Conservation (phyloP, 2,113 vertebrate genomes). For the Propithecus coquereli region DNA sequence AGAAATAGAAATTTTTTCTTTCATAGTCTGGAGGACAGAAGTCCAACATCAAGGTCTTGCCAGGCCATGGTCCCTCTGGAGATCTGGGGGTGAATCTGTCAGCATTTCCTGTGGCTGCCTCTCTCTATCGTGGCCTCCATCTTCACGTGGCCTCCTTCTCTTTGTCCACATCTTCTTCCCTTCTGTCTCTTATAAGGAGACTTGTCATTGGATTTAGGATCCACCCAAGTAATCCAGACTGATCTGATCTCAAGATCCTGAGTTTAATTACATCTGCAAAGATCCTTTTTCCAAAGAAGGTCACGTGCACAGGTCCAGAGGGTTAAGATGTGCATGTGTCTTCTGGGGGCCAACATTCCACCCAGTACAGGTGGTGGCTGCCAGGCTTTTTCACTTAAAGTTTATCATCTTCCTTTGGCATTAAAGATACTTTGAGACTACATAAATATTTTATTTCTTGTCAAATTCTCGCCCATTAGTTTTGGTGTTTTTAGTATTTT, state of each 20-base stretch:
- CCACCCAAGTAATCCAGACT: not conserved
- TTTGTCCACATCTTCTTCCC: not conserved
- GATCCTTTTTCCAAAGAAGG: not conserved
- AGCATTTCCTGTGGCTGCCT: not conserved
- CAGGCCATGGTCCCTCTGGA: not conserved
- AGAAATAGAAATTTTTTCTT: not conserved
- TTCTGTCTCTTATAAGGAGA: not conserved
- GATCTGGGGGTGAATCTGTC: not conserved
- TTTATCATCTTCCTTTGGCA: not conserved
- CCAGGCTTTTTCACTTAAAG: not conserved
- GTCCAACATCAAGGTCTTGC: not conserved
- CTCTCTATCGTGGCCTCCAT: not conserved
- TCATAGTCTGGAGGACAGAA: not conserved
- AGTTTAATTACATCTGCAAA: not conserved
- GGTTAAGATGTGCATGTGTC: not conserved
- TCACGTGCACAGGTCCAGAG: not conserved
- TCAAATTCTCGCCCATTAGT: not conserved
- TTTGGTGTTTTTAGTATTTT: not conserved
- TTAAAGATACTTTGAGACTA: not conserved
- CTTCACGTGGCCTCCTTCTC: not conserved
- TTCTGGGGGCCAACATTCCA: not conserved
- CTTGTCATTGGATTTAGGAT: not conserved
- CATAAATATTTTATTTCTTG: not conserved
- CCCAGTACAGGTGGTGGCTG: not conserved
- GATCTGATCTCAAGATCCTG: not conserved